Base-by-base conservation (phyloP, 2,888 invertebrate species). In the Anthophora plumipes region DNA sequence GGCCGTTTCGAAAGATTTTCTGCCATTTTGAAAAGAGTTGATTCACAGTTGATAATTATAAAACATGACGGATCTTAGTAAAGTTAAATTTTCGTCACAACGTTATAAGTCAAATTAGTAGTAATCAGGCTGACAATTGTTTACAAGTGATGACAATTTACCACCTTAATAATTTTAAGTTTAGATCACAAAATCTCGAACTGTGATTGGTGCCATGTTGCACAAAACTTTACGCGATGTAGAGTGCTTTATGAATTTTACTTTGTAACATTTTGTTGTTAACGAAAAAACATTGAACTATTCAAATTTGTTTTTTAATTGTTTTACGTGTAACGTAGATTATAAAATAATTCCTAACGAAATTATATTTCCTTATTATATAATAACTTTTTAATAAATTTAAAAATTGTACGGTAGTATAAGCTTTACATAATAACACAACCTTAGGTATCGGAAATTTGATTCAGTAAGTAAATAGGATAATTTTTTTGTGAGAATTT, bases 1-100 rank as follows among this genome's bases (percentile, higher is more conserved):
- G 97, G 97, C 93, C 96, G 96, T 94, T 97, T 97, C 90, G 96
- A 96, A 92, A 97, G 95, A 94, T 97, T 97, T 92, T 97, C 97
- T 88, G 97, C 95, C 96, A 96, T 96, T 88, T 80, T 80, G 80
- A 84, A 73, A 73, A 22, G 20, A 66, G 17, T 77, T 77, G 52
- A 70, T 77, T 70, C 46, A 77, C 78, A 77, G 41, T 77, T 66
- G 46, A 77, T 70, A 77, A 74, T 77, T 74, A 61, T 63, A 61
- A 74, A 77, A 74, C 77, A 77, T 77, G 55, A 67, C 74, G 74
- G 22, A 39, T 14, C 25, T 43, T 46, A 20, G 22, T 41, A 57
- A 64, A 41, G 31, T 54, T 31, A 64, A 77, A 66, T 77, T 77
- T 70, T 66, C 60, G 54, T 54, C 37, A 12, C 11, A 78, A 37